Conservation (phyloP, 2,888 invertebrate species). For the Plagiodera versicolora region DNA sequence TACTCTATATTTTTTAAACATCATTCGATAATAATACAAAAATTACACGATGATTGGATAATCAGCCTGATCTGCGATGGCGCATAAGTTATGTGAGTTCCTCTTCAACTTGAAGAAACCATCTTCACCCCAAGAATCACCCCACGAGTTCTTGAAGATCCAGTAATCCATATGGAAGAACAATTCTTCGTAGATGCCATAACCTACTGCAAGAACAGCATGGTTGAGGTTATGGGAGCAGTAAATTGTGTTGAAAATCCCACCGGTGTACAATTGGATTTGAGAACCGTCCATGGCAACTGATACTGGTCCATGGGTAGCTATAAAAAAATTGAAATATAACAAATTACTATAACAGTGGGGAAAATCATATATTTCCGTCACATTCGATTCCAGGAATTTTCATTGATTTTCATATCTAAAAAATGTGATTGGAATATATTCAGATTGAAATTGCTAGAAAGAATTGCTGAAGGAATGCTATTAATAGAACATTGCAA, state of each 20-base stretch:
- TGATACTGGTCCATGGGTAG: slow-evolving; percentile 18
- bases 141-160: slow-evolving; percentile 21
- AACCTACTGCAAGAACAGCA: slow-evolving; percentile 14
- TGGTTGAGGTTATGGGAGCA: slow-evolving; percentile 5
- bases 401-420: too few relatives aligned
- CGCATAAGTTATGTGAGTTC: slow-evolving; percentile 8
- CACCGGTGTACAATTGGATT: slow-evolving; percentile 12
- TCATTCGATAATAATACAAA: too few relatives aligned
- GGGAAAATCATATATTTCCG: not conserved
- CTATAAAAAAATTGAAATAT: slow-evolving; percentile 17
- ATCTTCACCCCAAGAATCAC: slow-evolving; percentile 10
- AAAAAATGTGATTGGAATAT: too few relatives aligned
- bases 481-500: too few relatives aligned
- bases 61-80: slow-evolving; percentile 3
- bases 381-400: too few relatives aligned
- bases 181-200: not conserved
- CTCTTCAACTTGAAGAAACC: slow-evolving; percentile 15
- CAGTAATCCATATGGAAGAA: slow-evolving; percentile 2
- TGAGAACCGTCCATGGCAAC: slow-evolving; percentile 14
- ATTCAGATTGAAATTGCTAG: too few relatives aligned
- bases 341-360: too few relatives aligned
- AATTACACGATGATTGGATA: slow-evolving; percentile 12
- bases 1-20: too few relatives aligned
- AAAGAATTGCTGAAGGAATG: too few relatives aligned
- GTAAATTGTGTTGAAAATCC: not conserved